phyloP scores from a whole-genome alignment of 2,797 vertebrate species.

The Dipus sagitta region DNA sequence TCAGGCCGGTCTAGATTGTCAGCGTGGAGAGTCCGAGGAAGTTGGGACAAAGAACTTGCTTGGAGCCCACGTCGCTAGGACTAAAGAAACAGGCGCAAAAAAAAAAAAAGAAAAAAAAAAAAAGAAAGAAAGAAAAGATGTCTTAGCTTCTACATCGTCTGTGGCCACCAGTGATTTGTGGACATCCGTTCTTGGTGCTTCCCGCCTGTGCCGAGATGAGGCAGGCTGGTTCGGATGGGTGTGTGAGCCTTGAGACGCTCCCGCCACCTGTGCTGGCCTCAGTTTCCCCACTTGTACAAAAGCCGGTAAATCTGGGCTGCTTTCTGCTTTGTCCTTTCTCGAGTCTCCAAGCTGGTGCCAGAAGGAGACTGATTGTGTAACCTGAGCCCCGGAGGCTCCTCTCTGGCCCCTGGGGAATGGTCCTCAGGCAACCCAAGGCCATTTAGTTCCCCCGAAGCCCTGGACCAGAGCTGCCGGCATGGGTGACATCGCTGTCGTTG shows the following conservation, averaged over 20 bases:
- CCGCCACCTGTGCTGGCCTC: not conserved
- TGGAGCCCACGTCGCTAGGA: slow-evolving; percentile 56
- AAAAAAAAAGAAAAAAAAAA: too few relatives aligned
- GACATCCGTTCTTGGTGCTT: not conserved
- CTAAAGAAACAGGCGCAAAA: not conserved
- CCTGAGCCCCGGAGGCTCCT: not conserved
- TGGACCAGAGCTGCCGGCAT: not conserved
- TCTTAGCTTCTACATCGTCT: not conserved
- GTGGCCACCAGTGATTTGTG: slow-evolving; percentile 1
- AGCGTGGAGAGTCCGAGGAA: not conserved
- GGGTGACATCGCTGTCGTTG: too few relatives aligned
- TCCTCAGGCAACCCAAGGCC: slow-evolving; percentile 16
- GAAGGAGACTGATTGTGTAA: slow-evolving; percentile 53
- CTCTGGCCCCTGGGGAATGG: slow-evolving; percentile 1
- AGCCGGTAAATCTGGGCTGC: not conserved
- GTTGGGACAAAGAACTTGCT: slow-evolving; percentile 67
- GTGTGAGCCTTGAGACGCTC: not conserved
- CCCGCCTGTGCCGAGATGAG: not conserved
- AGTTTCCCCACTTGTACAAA: slow-evolving; percentile 55
- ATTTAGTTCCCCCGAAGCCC: slow-evolving; percentile 49
- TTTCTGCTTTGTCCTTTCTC: slow-evolving; percentile 41
- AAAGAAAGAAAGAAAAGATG: not conserved
- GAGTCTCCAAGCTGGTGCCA: slow-evolving; percentile 30
- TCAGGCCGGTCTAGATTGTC: not conserved
- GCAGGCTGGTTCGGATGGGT: not conserved